A percentile compares a stretch with the other conserved stretches of the same genome.
phyloP scores from a whole-genome alignment of 2,113 vertebrate genomes.

The Lepus timidus region DNA sequence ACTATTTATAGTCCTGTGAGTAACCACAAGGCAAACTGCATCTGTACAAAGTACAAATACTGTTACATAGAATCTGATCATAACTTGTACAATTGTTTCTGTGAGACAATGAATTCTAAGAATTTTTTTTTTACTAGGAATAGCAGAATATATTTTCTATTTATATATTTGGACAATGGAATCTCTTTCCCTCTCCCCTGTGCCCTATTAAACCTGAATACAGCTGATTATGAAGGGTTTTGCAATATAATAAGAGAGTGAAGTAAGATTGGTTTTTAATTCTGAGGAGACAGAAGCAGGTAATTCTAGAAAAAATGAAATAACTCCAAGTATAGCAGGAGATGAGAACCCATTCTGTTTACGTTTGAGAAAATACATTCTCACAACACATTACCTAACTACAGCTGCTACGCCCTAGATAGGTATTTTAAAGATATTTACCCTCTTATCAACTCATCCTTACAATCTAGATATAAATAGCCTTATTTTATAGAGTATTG shows the following conservation, averaged over 20 bases:
- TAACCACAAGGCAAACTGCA: not conserved
- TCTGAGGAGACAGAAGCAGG: not conserved
- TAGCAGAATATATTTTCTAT: not conserved
- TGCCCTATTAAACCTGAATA: slow-evolving; percentile 30
- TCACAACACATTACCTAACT: not conserved
- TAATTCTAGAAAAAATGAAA: slow-evolving; percentile 48
- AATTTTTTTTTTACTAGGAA: slow-evolving; percentile 2
- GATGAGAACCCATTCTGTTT: not conserved
- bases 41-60: not conserved
- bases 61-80: not conserved
- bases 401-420: not conserved
- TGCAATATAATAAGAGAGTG: not conserved
- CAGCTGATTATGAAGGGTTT: not conserved
- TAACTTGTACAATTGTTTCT: not conserved
- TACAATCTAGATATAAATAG: not conserved
- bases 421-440: slow-evolving; percentile 6
- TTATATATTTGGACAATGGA: not conserved
- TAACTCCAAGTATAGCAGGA: not conserved
- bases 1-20: not conserved
- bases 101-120: not conserved
- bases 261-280: slow-evolving; percentile 47
- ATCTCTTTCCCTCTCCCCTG: not conserved
- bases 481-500: not conserved
- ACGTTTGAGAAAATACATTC: not conserved
- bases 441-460: not conserved